Base-by-base conservation (phyloP, 2,797 vertebrate species). In the Morelia viridis region DNA sequence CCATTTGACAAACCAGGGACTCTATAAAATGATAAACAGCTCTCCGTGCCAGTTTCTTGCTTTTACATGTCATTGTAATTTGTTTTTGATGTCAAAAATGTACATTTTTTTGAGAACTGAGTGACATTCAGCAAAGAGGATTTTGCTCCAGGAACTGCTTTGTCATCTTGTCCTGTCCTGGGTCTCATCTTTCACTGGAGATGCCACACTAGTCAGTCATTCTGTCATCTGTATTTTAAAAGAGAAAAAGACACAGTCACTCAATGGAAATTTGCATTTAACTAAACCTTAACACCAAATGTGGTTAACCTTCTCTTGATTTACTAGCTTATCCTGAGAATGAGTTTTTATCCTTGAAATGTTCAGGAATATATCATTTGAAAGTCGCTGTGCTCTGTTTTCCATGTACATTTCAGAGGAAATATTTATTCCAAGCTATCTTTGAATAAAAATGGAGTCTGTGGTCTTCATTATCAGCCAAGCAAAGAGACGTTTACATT, bases 31-130 rank as follows among this genome's bases (percentile, higher is more conserved):
- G 87, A n/a, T 10, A 94, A 95, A 96, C n/a, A 85, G 12, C 64
- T 93, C 95, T 94, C 62, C 83, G 90, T 91, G 83, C 92, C 93
- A 93, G n/a, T 35, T 91, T 13, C 64, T 93, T 50, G 2, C 92
- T 93, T 96, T 83, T 93, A 53, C 13, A 0, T 15, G 0, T 93
- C 91, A 60, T 91, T 95, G 92, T 94, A 91, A 57, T 96, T 95
- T 92, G 26, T 95, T 96, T 96, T 80, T 88, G 91, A 90, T 87
- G 92, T 90, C 35, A 94, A 93, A 96, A 94, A 68, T 88, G 31
- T 1, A 0, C 26, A 15, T 53, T 91, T 96, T 85, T 61, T 92
- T 50, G 91, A 92, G 93, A 95, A 87, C 60, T 90, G 26, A 92
- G 85, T 95, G 61, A 10, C 89, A 86, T 64, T 93, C 88, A 19